phyloP scores from a whole-genome alignment of 2,113 vertebrate genomes.

The Halichoeres trimaculatus region DNA sequence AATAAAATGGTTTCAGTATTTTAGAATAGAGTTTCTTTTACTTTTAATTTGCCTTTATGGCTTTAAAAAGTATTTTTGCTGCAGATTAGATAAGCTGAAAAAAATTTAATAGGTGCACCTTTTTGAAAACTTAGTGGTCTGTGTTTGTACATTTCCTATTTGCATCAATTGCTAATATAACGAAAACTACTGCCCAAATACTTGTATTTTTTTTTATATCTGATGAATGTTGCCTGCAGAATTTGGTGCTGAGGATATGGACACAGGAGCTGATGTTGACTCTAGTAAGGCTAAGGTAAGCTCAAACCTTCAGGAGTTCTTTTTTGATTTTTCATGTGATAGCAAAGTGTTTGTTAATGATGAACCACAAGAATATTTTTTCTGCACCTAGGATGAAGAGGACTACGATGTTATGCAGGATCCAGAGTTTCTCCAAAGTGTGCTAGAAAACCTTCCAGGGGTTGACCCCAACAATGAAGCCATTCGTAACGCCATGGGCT shows the following conservation, averaged over 20 bases:
- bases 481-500: constrained; percentile 98
- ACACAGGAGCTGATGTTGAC: constrained; percentile 90
- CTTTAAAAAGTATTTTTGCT: background rate
- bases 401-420: constrained; percentile 99
- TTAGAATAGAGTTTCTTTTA: background rate
- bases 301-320: background rate
- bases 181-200: background rate
- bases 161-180: background rate
- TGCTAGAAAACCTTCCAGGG: constrained; percentile 94
- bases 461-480: constrained; percentile 98
- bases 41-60: background rate
- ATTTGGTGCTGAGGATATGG: constrained; percentile 87
- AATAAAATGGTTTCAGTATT: too few species aligned
- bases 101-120: background rate
- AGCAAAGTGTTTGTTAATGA: constrained; percentile 71
- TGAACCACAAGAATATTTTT: background rate
- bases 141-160: background rate
- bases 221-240: constrained; percentile 75
- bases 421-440: constrained; percentile 96
- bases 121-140: background rate
- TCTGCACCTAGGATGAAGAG: constrained; percentile 89
- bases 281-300: constrained; percentile 68
- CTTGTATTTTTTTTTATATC: background rate
- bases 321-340: background rate
- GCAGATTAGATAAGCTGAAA: background rate